Evolutionary conservation across 2,888 invertebrate species (phyloP).

Genomic region (Amphimallon solstitiale): DNA sequence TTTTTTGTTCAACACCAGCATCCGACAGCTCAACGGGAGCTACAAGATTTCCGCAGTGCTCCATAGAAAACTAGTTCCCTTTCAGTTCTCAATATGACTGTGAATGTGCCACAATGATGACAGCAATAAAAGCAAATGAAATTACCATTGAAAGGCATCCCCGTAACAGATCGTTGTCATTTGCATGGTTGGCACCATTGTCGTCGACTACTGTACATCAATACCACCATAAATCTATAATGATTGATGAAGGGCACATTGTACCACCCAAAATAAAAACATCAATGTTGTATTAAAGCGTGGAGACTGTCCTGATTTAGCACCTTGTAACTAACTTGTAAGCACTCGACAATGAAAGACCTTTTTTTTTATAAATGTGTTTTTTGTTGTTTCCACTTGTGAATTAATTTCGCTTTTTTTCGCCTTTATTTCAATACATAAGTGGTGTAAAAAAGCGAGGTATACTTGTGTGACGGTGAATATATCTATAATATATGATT

Average conservation of each 20-base stretch:
- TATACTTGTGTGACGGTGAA: conserved; percentile 9
- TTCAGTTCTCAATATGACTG: conserved; percentile 12
- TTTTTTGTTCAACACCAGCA: no score
- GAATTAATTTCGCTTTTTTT: no score
- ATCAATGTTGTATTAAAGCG: conserved; percentile 45
- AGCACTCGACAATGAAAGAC: no score
- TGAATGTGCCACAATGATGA: conserved; percentile 35
- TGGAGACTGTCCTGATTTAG: conserved; percentile 31
- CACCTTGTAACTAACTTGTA: no score
- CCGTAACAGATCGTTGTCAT: conserved; percentile 46
- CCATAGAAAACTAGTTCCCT: conserved; percentile 8
- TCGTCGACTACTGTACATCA: conserved; percentile 44
- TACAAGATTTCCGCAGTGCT: neutral
- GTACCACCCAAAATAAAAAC: conserved; percentile 44
- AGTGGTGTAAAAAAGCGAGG: neutral
- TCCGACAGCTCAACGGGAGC: no score
- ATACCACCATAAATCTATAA: conserved; percentile 47
- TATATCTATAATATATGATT: conserved; percentile 14
- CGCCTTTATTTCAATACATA: neutral
- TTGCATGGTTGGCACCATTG: conserved; percentile 40
- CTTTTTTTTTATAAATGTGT: no score
- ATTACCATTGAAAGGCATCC: conserved; percentile 33
- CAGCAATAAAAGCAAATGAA: conserved; percentile 34
- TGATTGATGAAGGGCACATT: conserved; percentile 45
- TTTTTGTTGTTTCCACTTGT: no score